A percentile compares a stretch with the other conserved stretches of the same genome.
Evolutionary conservation across 2,113 vertebrate genomes (phyloP).

Genomic region (Alosa alosa): DNA sequence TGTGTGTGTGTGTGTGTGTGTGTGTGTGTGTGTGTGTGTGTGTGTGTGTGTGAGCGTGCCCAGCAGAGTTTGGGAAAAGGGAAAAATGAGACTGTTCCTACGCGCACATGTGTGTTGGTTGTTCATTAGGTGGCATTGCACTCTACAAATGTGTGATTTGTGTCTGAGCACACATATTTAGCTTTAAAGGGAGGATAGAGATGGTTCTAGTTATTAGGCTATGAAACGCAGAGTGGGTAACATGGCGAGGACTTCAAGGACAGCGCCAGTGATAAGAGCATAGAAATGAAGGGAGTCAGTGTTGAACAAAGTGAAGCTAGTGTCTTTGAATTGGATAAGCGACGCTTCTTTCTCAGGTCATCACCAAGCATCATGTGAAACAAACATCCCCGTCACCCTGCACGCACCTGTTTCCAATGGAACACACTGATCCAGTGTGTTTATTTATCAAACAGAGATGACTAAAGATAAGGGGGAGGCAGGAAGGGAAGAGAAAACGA

Average conservation of each 20-base stretch:
- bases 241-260: neutral
- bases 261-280: neutral
- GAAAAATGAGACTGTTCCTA: neutral
- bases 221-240: neutral
- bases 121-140: neutral
- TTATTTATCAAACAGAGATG: conserved; percentile 16
- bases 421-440: neutral
- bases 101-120: neutral
- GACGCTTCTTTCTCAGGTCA: neutral
- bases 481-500: conserved; percentile 3
- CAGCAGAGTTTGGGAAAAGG: neutral
- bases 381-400: neutral
- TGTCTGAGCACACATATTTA: neutral
- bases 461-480: neutral
- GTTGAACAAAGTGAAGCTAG: conserved; percentile 10
- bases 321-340: neutral
- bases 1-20: conserved; percentile 1
- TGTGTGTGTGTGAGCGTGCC: neutral
- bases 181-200: neutral
- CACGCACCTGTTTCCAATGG: neutral
- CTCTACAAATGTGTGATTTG: neutral
- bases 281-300: neutral
- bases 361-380: conserved; percentile 6
- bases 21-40: conserved; percentile 9
- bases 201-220: neutral